A percentile compares a stretch with the other conserved stretches of the same genome.
These are phyloP conservation scores for Elymnias hypermnestra DNA, from an alignment of 1,140 invertebrate genomes.

Conservation along the genomic window DNA sequence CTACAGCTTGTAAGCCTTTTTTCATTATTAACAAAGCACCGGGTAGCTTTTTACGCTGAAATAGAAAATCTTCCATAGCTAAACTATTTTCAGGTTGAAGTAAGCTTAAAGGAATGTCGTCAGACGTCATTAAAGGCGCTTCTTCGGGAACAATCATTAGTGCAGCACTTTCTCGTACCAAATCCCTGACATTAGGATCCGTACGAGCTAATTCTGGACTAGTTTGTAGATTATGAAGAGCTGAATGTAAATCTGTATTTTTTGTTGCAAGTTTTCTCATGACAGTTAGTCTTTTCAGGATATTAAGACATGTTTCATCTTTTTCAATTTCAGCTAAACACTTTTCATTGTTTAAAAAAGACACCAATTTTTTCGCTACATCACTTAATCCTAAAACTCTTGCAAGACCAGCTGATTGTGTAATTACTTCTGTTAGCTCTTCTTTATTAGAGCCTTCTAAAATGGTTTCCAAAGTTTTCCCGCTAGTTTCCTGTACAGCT, in stretches of 20 bases:
- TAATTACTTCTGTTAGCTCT: constrained; percentile 74
- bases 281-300: constrained; percentile 83
- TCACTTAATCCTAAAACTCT: constrained; percentile 82
- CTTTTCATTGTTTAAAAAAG: constrained; percentile 79
- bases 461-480: constrained; percentile 74
- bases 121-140: constrained; percentile 78
- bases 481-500: constrained; percentile 78
- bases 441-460: constrained; percentile 73
- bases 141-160: constrained; percentile 82
- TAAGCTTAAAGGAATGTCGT: constrained; percentile 80
- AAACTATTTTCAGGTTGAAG: constrained; percentile 81
- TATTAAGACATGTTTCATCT: constrained; percentile 80
- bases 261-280: constrained; percentile 84
- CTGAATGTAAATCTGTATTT: constrained; percentile 78
- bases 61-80: constrained; percentile 86
- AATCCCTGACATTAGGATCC: constrained; percentile 81
- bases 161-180: constrained; percentile 83
- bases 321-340: constrained; percentile 76
- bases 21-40: constrained; percentile 85
- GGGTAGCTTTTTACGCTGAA: constrained; percentile 77
- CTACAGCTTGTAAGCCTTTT: constrained; percentile 84
- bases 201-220: constrained; percentile 81
- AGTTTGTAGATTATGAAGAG: constrained; percentile 78
- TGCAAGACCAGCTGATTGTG: constrained; percentile 83
- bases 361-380: constrained; percentile 77